Percentiles rank a stretch among this genome's conserved stretches.
Conservation (phyloP, 2,797 vertebrate species). For the Neoniphon sammara region DNA sequence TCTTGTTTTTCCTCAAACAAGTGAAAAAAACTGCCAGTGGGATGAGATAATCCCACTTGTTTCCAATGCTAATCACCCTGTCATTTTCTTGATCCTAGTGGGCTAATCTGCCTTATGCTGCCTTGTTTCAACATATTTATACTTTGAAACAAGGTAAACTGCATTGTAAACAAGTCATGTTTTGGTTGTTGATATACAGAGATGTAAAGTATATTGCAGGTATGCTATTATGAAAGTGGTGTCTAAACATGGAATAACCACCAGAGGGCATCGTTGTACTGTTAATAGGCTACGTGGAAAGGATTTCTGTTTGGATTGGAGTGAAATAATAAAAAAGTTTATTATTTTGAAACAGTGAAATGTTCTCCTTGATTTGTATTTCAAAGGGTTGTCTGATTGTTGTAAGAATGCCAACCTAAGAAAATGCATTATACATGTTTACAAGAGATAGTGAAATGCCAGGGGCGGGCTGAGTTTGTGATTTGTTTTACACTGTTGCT, state of each 20-base stretch:
- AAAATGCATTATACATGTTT: not conserved
- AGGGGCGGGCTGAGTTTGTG: not conserved
- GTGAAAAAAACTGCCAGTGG: no score
- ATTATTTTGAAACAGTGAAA: not conserved
- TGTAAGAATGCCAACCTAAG: not conserved
- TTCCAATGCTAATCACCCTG: no score
- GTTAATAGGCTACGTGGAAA: not conserved
- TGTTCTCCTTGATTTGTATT: not conserved
- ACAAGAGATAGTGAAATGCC: not conserved
- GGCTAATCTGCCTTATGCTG: no score
- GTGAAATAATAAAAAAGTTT: no score
- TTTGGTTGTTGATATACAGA: no score
- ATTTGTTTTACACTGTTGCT: not conserved
- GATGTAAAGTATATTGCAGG: not conserved
- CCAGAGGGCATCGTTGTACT: slow-evolving; percentile 75
- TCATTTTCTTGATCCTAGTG: no score
- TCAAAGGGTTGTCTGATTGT: not conserved
- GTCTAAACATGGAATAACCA: slow-evolving; percentile 15
- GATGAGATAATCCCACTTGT: no score
- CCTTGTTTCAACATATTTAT: no score
- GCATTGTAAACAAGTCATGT: no score
- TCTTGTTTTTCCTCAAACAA: no score
- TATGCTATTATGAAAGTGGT: not conserved
- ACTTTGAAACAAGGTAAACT: no score
- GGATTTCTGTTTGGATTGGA: not conserved